These are phyloP conservation scores for Caenorhabditis remanei DNA, from an alignment of 1,140 invertebrate genomes.

Conservation along the genomic window DNA sequence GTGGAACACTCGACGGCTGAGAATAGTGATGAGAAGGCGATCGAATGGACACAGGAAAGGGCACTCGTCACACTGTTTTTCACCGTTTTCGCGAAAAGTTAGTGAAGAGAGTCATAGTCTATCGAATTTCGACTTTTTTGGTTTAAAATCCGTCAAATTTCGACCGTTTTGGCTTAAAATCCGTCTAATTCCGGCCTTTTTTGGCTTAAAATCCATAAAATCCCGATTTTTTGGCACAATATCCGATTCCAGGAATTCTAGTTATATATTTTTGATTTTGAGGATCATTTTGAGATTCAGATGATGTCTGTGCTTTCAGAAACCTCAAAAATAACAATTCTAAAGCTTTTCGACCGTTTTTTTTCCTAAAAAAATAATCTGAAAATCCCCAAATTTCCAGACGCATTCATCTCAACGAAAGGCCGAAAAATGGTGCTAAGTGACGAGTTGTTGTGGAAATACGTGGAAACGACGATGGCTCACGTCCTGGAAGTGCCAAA, in stretches of 20 bases:
- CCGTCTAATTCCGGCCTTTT: no score
- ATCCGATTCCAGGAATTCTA: no score
- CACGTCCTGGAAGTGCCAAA: constrained; percentile 20
- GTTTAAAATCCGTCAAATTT: not conserved
- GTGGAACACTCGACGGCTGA: not conserved
- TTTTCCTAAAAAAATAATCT: no score
- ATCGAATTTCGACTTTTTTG: not conserved
- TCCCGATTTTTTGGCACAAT: no score
- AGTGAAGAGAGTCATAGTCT: no score
- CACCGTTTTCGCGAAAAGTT: constrained; percentile 21
- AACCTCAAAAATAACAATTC: no score
- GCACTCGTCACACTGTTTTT: not conserved
- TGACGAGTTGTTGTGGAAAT: constrained; percentile 40
- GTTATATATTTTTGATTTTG: no score
- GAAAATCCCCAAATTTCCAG: not conserved
- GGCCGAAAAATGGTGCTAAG: constrained; percentile 12
- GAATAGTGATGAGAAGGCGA: not conserved
- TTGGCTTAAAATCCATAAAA: not conserved
- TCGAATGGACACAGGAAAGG: constrained; percentile 9
- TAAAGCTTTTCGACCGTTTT: not conserved
- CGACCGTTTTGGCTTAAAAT: no score
- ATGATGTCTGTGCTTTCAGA: no score
- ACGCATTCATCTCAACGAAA: not conserved
- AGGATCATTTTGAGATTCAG: no score
- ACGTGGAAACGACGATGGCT: not conserved